Percentiles rank a stretch among this genome's conserved stretches.
Conservation (phyloP, 37 sponge, comb jelly and placozoan species). For the Chondrilla cf. caribensis region DNA sequence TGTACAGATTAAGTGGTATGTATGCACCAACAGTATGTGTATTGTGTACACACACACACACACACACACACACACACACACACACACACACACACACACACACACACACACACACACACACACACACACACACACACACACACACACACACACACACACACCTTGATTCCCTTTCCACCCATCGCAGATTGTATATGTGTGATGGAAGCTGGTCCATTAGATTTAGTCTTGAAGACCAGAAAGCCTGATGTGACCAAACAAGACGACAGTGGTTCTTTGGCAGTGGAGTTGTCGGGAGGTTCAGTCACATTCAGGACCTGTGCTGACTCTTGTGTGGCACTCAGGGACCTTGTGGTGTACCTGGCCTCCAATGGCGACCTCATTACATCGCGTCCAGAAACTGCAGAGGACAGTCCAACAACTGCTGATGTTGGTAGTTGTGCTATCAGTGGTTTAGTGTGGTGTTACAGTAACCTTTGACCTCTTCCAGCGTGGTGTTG, state of each 20-base stretch:
- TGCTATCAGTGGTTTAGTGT: no score
- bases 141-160: neutral
- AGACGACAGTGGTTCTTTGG: slow-evolving; percentile 36
- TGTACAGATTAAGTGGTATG: neutral
- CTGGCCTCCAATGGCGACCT: slow-evolving; percentile 66
- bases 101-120: neutral
- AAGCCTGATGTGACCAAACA: neutral
- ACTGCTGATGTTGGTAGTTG: no score
- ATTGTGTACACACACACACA: no score
- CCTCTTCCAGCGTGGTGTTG: no score
- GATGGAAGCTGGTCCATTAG: slow-evolving; percentile 71
- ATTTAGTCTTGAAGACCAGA: slow-evolving; percentile 35
- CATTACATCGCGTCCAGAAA: neutral
- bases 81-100: no score
- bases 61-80: no score
- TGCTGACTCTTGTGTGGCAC: slow-evolving; percentile 82
- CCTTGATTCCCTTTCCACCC: neutral
- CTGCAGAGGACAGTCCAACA: neutral
- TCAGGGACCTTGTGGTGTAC: slow-evolving; percentile 85
- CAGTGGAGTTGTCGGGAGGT: slow-evolving; percentile 70
- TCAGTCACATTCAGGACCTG: slow-evolving; percentile 77
- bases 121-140: neutral
- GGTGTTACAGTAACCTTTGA: no score
- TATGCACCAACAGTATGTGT: no score
- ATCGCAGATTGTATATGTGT: slow-evolving; percentile 78